Conservation (phyloP, 2,113 vertebrate species). For the Cephalophus harveyi region DNA sequence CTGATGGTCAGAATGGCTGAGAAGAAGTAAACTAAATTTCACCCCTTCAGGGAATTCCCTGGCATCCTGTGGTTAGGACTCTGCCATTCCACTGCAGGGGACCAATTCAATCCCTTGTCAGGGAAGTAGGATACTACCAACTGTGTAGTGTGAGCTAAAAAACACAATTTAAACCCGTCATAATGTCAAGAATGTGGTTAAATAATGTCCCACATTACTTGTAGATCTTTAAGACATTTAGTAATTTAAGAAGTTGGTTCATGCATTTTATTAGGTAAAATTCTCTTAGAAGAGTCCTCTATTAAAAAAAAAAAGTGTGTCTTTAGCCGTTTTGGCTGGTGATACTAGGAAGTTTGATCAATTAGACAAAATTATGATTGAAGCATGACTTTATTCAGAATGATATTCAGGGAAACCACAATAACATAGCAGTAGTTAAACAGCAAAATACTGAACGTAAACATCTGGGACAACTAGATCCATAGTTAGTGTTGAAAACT, state of each 20-base stretch:
- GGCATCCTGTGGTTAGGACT: neutral
- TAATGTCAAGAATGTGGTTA: slow-evolving; percentile 17
- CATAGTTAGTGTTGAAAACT: neutral
- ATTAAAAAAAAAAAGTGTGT: neutral
- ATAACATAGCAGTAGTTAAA: neutral
- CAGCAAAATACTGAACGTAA: neutral
- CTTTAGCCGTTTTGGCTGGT: neutral
- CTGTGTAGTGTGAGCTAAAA: neutral
- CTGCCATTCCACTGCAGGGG: neutral
- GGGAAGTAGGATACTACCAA: neutral
- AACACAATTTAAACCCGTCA: neutral
- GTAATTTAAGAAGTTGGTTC: neutral
- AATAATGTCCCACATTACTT: neutral
- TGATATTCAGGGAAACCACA: neutral
- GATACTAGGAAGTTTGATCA: neutral
- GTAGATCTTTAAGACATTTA: slow-evolving; percentile 5
- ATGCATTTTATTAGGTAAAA: neutral
- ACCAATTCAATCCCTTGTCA: neutral
- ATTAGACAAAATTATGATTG: neutral
- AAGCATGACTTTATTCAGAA: neutral
- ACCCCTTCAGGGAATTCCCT: neutral
- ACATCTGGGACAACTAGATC: neutral
- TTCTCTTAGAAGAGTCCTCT: neutral
- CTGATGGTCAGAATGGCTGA: neutral
- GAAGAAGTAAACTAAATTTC: slow-evolving; percentile 8